phyloP scores from a whole-genome alignment of 2,888 invertebrate species.

The Ennomos quercinarius region DNA sequence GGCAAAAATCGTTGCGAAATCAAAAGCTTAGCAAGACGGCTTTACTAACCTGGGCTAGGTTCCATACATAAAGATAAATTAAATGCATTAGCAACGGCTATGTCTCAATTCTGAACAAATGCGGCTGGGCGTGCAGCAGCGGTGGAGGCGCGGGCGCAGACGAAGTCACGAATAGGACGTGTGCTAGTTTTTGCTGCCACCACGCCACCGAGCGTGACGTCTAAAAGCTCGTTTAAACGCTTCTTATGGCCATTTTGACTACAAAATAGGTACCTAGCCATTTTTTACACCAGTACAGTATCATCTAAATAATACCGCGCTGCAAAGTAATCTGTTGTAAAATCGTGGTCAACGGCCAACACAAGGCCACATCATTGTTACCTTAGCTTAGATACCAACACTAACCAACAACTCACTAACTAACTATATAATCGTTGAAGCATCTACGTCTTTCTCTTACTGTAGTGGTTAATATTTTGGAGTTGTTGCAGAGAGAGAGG shows the following conservation, averaged over 20 bases:
- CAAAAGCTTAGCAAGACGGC: neutral
- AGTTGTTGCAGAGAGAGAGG: neutral
- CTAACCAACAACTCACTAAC: no score
- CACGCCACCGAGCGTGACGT: conserved; percentile 73
- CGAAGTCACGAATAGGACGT: conserved; percentile 66
- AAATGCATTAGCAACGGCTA: conserved; percentile 36
- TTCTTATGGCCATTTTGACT: conserved; percentile 70
- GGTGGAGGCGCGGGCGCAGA: conserved; percentile 37
- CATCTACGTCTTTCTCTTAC: neutral
- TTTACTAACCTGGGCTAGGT: conserved; percentile 8
- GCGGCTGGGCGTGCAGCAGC: conserved; percentile 38
- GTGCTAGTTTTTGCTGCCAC: conserved; percentile 70
- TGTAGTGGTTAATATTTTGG: conserved; percentile 1
- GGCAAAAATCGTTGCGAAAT: neutral
- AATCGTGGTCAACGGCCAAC: conserved; percentile 64
- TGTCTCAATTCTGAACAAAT: conserved; percentile 41
- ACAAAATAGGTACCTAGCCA: conserved; percentile 56
- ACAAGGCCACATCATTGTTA: conserved; percentile 66
- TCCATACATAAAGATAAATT: conserved; percentile 28
- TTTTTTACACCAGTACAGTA: conserved; percentile 63
- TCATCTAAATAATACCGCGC: conserved; percentile 68
- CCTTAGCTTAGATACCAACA: conserved; percentile 44
- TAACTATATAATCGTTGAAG: conserved; percentile 24
- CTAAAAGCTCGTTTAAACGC: conserved; percentile 81
- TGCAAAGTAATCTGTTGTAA: conserved; percentile 66